A percentile compares a stretch with the other conserved stretches of the same genome.
phyloP scores from a whole-genome alignment of 2,797 vertebrate genomes.

The Anguilla pacifica region DNA sequence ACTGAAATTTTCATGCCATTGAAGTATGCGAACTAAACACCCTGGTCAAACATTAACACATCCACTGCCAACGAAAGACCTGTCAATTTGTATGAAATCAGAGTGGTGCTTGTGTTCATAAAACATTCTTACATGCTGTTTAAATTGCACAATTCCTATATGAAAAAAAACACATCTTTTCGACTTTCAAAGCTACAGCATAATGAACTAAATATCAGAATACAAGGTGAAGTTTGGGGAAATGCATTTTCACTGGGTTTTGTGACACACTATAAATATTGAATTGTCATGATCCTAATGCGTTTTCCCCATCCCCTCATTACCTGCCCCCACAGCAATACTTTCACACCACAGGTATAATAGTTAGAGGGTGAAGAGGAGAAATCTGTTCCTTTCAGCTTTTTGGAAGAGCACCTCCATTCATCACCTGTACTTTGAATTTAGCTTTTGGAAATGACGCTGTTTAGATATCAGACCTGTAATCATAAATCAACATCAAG shows the following conservation, averaged over 20 bases:
- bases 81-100: background rate
- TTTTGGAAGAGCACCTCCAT: background rate
- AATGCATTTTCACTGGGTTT: background rate
- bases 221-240: background rate
- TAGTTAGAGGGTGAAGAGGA: background rate
- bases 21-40: background rate
- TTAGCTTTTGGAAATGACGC: no score
- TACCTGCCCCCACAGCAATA: background rate
- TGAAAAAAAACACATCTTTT: no score
- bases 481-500: background rate
- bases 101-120: background rate
- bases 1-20: background rate
- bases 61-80: background rate
- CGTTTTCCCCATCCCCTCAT: background rate
- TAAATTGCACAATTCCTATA: background rate
- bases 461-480: background rate
- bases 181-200: background rate
- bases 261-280: background rate
- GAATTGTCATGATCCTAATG: no score
- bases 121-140: background rate
- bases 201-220: background rate
- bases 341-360: background rate
- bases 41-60: conserved; percentile 14
- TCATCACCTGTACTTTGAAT: background rate
- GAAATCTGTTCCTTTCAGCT: background rate